Evolutionary conservation across 2,888 invertebrate species (phyloP).

Genomic region (Drosophila imparisetae): DNA sequence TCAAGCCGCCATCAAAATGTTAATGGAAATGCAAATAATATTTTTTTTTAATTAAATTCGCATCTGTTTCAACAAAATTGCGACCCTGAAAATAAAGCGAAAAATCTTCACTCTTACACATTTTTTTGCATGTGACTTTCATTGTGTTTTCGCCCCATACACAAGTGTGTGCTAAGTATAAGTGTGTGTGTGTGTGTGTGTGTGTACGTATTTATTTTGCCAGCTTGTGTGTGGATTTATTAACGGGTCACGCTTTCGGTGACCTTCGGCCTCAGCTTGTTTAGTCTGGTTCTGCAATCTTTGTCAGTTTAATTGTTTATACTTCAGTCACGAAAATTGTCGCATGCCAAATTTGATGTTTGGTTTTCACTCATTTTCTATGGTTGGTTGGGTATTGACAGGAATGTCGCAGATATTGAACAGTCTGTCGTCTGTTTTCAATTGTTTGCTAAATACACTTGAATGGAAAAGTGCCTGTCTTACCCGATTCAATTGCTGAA

Average conservation of each 20-base stretch:
- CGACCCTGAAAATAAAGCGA: not conserved
- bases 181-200: not conserved
- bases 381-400: not conserved
- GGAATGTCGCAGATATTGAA: not conserved
- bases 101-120: not conserved
- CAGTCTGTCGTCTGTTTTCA: constrained; percentile 44
- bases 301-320: constrained; percentile 18
- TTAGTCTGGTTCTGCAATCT: constrained; percentile 12
- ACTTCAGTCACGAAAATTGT: constrained; percentile 15
- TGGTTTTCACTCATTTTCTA: not conserved
- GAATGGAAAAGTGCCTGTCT: constrained; percentile 34
- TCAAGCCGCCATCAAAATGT: not conserved
- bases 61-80: not conserved
- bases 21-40: not conserved
- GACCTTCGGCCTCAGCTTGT: constrained; percentile 20
- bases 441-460: constrained; percentile 27
- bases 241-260: constrained; percentile 28
- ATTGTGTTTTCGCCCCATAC: not conserved
- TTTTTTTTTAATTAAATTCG: not conserved
- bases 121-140: constrained; percentile 12
- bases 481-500: constrained; percentile 33
- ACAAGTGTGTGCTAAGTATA: not conserved
- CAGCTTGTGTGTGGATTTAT: not conserved
- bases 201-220: not conserved
- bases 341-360: not conserved